Conservation (phyloP, 2,113 vertebrate genomes). For the Ia io region DNA sequence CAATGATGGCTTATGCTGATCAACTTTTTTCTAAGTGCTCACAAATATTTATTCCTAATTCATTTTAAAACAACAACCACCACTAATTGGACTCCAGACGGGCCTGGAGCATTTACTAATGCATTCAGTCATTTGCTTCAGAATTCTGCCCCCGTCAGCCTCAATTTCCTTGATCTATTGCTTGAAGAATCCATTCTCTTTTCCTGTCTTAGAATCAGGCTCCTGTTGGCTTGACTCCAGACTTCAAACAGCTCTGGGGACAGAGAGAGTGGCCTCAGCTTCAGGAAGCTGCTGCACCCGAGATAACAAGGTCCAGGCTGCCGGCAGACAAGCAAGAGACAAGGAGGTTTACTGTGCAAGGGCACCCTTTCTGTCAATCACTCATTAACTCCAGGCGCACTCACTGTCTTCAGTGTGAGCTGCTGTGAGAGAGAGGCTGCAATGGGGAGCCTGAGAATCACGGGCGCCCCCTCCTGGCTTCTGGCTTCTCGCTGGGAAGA, state of each 20-base stretch:
- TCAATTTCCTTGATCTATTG: neutral
- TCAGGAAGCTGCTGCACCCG: neutral
- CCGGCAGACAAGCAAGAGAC: neutral
- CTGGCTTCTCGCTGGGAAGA: neutral
- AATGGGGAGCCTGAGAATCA: neutral
- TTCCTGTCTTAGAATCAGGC: conserved; percentile 1
- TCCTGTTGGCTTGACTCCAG: neutral
- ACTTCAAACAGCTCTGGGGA: neutral
- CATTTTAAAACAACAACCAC: neutral
- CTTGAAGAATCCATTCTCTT: neutral
- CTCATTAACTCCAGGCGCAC: neutral
- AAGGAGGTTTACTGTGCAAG: neutral
- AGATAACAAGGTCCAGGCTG: neutral
- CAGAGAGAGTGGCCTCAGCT: neutral
- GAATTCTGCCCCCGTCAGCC: neutral
- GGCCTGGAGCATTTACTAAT: neutral
- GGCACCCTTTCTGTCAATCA: neutral
- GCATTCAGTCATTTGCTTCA: conserved; percentile 5
- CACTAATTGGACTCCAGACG: neutral
- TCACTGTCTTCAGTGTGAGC: neutral
- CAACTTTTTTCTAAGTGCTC: neutral
- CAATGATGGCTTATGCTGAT: conserved; percentile 23
- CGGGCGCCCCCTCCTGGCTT: neutral
- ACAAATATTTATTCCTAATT: conserved; percentile 33
- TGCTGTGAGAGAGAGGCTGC: neutral